Conservation (phyloP, 1,140 invertebrate genomes). For the Drosophila dunni region DNA sequence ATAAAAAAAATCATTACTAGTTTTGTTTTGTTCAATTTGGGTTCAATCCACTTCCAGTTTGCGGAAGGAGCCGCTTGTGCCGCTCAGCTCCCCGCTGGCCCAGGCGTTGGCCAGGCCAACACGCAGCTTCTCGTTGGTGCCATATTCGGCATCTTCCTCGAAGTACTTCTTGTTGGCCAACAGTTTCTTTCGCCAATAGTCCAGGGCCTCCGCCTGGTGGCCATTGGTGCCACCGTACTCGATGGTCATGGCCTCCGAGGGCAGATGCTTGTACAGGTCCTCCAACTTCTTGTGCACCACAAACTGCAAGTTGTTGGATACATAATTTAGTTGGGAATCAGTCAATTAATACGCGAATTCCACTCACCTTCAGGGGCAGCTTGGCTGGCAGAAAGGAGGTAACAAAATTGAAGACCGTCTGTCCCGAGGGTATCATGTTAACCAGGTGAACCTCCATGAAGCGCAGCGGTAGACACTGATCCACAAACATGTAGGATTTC, state of each 20-base stretch:
- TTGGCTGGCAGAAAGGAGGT: conserved; percentile 85
- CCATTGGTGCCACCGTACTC: conserved; percentile 87
- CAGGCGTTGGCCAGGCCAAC: conserved; percentile 59
- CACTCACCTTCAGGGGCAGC: conserved; percentile 85
- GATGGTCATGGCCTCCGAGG: conserved; percentile 85
- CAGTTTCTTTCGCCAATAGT: conserved; percentile 86
- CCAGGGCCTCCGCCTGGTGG: conserved; percentile 84
- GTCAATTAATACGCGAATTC: background rate
- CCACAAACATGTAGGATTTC: conserved; percentile 63
- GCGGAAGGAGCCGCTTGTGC: conserved; percentile 86
- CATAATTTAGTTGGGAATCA: background rate
- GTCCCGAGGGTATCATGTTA: conserved; percentile 84
- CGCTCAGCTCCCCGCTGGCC: conserved; percentile 63
- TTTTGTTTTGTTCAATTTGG: background rate
- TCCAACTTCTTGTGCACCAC: conserved; percentile 85
- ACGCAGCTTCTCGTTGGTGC: conserved; percentile 86
- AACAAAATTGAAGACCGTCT: conserved; percentile 85
- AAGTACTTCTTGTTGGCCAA: conserved; percentile 85
- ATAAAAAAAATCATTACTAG: conserved; percentile 15
- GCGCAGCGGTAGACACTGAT: conserved; percentile 66
- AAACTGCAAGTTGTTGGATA: conserved; percentile 58
- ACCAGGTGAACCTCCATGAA: conserved; percentile 73
- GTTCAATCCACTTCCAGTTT: conserved; percentile 74
- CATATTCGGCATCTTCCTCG: conserved; percentile 85
- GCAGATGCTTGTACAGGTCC: conserved; percentile 85